These are phyloP conservation scores for Centruroides vittatus DNA, from an alignment of 1,140 invertebrate species.

Conservation along the genomic window DNA sequence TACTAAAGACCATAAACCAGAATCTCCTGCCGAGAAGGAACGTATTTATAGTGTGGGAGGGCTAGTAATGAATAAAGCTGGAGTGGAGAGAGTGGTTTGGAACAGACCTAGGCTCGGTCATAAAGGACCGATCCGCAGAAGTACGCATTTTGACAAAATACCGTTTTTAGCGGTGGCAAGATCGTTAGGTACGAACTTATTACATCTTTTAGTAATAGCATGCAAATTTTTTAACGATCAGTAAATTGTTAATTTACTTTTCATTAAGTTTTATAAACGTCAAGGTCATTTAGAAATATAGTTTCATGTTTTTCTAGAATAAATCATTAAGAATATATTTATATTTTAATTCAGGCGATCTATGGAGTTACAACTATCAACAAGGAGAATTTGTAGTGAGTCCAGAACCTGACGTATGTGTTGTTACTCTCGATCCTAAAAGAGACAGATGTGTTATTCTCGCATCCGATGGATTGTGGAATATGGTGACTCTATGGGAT, in stretches of 20 bases:
- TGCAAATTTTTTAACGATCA: too few species aligned
- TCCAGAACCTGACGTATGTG: slow-evolving; percentile 89
- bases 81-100: slow-evolving; percentile 92
- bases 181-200: slow-evolving; percentile 51
- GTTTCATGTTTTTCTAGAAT: too few species aligned
- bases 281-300: too few species aligned
- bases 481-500: slow-evolving; percentile 69
- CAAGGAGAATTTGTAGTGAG: slow-evolving; percentile 85
- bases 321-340: neutral
- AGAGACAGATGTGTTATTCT: slow-evolving; percentile 75
- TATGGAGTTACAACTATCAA: slow-evolving; percentile 91
- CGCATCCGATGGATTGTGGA: slow-evolving; percentile 93
- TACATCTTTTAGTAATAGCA: neutral
- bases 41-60: slow-evolving; percentile 70
- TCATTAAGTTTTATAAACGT: too few species aligned
- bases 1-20: slow-evolving; percentile 90
- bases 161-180: slow-evolving; percentile 91
- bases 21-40: slow-evolving; percentile 65
- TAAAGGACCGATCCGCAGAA: slow-evolving; percentile 62
- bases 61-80: slow-evolving; percentile 64
- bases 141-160: slow-evolving; percentile 81
- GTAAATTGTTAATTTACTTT: neutral
- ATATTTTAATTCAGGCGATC: slow-evolving; percentile 48
- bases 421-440: slow-evolving; percentile 65
- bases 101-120: slow-evolving; percentile 60